phyloP scores from a whole-genome alignment of 2,113 vertebrate species.

The Mastomys natalensis region DNA sequence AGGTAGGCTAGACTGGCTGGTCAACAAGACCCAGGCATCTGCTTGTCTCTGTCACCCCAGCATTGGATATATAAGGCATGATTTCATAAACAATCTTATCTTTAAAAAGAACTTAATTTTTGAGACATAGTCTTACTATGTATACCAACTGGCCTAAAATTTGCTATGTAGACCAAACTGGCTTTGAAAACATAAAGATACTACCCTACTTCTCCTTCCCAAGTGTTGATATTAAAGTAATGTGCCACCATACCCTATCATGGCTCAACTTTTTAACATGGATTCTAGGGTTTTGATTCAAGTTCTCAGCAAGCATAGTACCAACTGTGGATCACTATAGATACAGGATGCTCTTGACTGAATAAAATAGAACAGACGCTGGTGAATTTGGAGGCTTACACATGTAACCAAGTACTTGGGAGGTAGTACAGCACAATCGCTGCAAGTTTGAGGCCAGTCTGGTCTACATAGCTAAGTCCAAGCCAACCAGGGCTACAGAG shows the following conservation, averaged over 20 bases:
- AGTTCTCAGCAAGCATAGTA: background rate
- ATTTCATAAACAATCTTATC: background rate
- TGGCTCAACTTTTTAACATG: background rate
- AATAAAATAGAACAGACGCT: background rate
- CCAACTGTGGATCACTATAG: background rate
- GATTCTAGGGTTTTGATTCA: background rate
- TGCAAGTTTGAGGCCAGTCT: background rate
- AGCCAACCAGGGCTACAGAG: background rate
- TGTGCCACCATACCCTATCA: background rate
- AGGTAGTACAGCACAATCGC: no score
- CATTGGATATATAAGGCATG: background rate
- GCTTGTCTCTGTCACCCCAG: background rate
- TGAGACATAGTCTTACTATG: background rate
- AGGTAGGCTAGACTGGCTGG: background rate
- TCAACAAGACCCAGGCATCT: background rate
- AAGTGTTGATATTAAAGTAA: background rate
- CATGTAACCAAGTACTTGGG: no score
- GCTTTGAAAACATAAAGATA: background rate
- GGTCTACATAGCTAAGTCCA: background rate
- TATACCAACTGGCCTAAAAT: background rate
- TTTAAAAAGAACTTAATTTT: background rate
- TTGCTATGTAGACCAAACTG: background rate
- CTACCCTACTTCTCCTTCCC: background rate
- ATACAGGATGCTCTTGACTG: background rate
- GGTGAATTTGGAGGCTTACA: background rate